Base-by-base conservation (phyloP, 2,888 invertebrate species). In the Meteorus cinctellus region DNA sequence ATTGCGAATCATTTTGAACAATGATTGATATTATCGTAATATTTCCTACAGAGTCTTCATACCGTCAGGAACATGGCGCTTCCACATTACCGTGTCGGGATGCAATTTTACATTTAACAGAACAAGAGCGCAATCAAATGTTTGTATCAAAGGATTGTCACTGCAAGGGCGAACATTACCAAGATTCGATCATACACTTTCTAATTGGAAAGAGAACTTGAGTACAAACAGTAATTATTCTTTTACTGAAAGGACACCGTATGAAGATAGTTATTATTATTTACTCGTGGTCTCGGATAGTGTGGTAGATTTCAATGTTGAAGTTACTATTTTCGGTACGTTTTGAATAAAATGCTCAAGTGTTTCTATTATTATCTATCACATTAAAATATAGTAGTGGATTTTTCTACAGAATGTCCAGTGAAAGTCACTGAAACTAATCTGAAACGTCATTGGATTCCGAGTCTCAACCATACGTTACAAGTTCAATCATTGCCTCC, bases 241-340 rank as follows among this genome's bases (percentile, higher is more conserved):
- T 1, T 90, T 90, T 75, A 82, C 80, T 4, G 90, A 90, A 84
- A 81, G 82, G 19, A 86, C 90, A 55, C 91, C 91, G 0, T 90
- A 84, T 78, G 90, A 90, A 74, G 90, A 91, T 78, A 88, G 88
- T 51, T 91, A 91, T 83, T 91, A 91, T 82, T 91, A 91, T 83
- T 81, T 91, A 62, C 83, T 91, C 78, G 86, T 91, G 41, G 86
- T 90, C 27, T 88, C 91, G 1, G 88, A 87, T 77, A 89, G 88
- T 74, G 85, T 89, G 66, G 89, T 90, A 66, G 85, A 87, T 29
- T 90, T 90, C 77, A 89, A 88, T 76, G 81, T 91, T 34, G 85
- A 89, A 79, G 86, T 91, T 71, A 84, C 83, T 1, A 84, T 85
- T 41, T 82, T 82, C 77, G 89, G 90, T 89, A 81, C 82, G 81